Evolutionary conservation across 2,797 vertebrate species (phyloP), one percentile per base, ranked within the genome.

Genomic region (Melanotaenia parkinsoni): DNA sequence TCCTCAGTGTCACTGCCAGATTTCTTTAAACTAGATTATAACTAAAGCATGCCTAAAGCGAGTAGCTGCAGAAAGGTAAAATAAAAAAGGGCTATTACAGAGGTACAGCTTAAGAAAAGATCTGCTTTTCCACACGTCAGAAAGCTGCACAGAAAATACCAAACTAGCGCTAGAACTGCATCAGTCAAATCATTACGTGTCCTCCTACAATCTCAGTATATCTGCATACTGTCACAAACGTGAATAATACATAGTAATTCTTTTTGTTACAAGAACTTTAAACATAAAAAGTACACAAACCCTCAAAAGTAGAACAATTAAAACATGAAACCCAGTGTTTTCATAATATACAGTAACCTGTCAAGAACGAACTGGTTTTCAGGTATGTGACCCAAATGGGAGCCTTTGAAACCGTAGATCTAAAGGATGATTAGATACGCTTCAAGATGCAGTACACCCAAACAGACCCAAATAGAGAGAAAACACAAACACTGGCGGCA

Each of bases 1-100:
- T 66, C 35, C 18, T n/a, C 28, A 30, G 51, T 40, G 11, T 66
- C 35, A 38, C 33, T 5, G 35, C 11, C 11, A 28, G 51, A 57
- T 57, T 11, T 20, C 18, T 22, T 18, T 57, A 67, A 47, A 30
- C 22, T 53, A 70, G 66, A 70, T 58, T 54, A 63, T 14, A 63
- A 53, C 35, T 37, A 7, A 9, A 10, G 8, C 22, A 12, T 32
- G 57, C 30, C 53, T 72, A 38, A 64, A 53, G 53, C 58, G 54
- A 76, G 47, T n/a, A 38, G 37, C 37, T 38, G 37, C 37, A 38
- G 37, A 38, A 38, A 38, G 33, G 33, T 38, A 38, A 13, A 38
- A 38, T 38, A 38, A 38, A 35, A 10, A 35, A 9, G 4, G 33
- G 33, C 33, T 35, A 10, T 35, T 43, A 12, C 14, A 5, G 3